Evolutionary conservation across 2,113 vertebrate genomes (phyloP), one percentile per base, ranked within the genome.

Genomic region (Neolamprologus kungweensis): DNA sequence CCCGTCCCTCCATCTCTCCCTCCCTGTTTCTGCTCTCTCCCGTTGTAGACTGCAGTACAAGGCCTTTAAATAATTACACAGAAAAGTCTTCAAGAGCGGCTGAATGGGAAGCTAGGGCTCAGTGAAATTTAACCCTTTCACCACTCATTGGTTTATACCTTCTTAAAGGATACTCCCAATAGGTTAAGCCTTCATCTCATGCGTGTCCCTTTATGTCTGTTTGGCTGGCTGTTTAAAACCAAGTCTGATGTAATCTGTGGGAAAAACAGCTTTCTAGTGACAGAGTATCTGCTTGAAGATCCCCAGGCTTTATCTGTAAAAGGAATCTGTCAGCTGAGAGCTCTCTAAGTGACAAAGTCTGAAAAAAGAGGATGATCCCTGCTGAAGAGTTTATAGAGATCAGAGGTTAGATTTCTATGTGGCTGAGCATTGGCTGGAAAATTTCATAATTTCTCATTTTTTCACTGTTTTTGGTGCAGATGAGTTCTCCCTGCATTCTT

Each of bases 21-120:
- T 55, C 33, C 42, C 40, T 73, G 17, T n/a, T 57, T 71, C 17
- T 50, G 16, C 68, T 78, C 40, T 14, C 82, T 85, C 26, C 78
- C 42, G 8, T 87, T 85, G 37, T 57, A 87, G 81, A 83, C 87
- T 93, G 87, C 83, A 91, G 93, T 92, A 89, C 89, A 84, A 79
- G 83, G 85, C 83, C 86, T 87, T 95, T 94, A 88, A 95, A 95
- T 96, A 94, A 95, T 95, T 93, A 92, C 93, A 90, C 87, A 85
- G 88, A 87, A 79, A 93, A 87, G 89, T 89, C 88, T 81, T 90
- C 92, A 80, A 89, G 78, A 87, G 88, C 9, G 4, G 79, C 78
- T 51, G 10, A 88, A 88, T 68, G 85, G 84, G 87, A 90, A 89
- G 86, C 79, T 14, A 60, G 23, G 53, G 85, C 91, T 90, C 81